Conservation (phyloP, 2,797 vertebrate genomes). For the Pangasius mekongensis region DNA sequence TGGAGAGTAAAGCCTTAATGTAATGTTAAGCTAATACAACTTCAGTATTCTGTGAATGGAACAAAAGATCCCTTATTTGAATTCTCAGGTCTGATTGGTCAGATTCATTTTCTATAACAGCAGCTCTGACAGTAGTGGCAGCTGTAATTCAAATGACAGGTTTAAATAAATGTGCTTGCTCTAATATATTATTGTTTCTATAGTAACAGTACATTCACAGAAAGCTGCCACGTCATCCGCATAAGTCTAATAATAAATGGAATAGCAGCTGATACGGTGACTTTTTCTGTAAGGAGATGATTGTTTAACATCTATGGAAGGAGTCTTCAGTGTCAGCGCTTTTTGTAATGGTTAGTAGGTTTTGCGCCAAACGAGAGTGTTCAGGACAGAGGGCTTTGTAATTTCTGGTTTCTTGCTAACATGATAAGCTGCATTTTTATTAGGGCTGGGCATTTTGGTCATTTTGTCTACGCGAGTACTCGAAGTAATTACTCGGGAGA, state of each 20-base stretch:
- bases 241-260: not conserved
- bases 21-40: no score
- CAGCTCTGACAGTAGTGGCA: not conserved
- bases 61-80: no score
- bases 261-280: not conserved
- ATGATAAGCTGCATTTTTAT: not conserved
- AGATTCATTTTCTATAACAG: not conserved
- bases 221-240: not conserved
- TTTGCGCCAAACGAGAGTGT: not conserved
- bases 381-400: not conserved
- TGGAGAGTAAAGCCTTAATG: no score
- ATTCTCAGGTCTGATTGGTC: not conserved
- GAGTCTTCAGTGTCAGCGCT: not conserved
- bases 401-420: not conserved
- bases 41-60: no score
- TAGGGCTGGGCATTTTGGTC: no score
- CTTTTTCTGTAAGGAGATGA: not conserved
- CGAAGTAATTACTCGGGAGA: no score
- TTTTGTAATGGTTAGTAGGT: not conserved
- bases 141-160: not conserved
- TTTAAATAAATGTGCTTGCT: not conserved
- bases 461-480: no score
- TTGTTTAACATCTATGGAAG: not conserved
- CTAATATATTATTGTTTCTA: not conserved
- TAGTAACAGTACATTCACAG: not conserved